Percentiles rank a stretch among this genome's conserved stretches.
Conservation (phyloP, 2,113 vertebrate species). For the Rhinogobius similis region DNA sequence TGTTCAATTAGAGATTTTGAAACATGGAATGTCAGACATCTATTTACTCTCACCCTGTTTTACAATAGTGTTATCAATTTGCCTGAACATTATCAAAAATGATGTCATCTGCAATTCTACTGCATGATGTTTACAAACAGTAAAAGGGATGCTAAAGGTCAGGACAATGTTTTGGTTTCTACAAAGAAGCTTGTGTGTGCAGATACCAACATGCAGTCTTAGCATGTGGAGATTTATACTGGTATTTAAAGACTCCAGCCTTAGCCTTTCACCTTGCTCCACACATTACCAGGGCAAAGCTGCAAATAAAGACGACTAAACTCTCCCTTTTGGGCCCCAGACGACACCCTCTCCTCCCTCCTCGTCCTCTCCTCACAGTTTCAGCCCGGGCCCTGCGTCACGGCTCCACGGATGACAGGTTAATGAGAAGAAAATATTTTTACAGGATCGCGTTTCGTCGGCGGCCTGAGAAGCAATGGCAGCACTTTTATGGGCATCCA, state of each 20-base stretch:
- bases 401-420: slow-evolving; percentile 76
- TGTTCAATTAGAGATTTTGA: too few relatives aligned
- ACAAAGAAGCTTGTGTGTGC: slow-evolving; percentile 15
- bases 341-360: slow-evolving; percentile 8
- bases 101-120: background rate
- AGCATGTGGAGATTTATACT: slow-evolving; percentile 59
- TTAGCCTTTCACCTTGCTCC: slow-evolving; percentile 61
- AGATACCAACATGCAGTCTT: background rate
- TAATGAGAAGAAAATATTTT: slow-evolving; percentile 86
- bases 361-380: slow-evolving; percentile 33
- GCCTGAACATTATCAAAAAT: too few relatives aligned
- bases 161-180: slow-evolving; percentile 28
- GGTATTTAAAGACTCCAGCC: slow-evolving; percentile 69
- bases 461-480: slow-evolving; percentile 64
- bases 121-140: background rate
- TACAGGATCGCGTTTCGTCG: slow-evolving; percentile 77
- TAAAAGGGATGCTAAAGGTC: slow-evolving; percentile 17
- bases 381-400: slow-evolving; percentile 54
- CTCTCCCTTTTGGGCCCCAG: slow-evolving; percentile 44
- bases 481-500: slow-evolving; percentile 68
- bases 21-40: too few relatives aligned
- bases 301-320: slow-evolving; percentile 69
- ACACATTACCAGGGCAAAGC: slow-evolving; percentile 65
- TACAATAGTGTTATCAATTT: too few relatives aligned
- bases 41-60: too few relatives aligned